phyloP scores from a whole-genome alignment of 2,113 vertebrate genomes.

The Planiliza haematocheilus region DNA sequence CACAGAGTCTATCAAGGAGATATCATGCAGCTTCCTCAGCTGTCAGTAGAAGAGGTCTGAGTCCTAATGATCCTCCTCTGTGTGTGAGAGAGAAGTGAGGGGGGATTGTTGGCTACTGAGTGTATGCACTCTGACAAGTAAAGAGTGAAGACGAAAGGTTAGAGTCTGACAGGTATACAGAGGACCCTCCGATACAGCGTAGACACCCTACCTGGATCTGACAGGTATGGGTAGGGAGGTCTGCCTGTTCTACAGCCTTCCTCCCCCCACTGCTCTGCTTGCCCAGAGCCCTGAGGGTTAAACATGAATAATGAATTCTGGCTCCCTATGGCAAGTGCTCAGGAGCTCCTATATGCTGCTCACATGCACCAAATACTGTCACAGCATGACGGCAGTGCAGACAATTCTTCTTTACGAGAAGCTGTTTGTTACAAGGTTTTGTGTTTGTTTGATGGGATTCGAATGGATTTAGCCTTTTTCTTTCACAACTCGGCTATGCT shows the following conservation, averaged over 20 bases:
- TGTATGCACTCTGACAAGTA: constrained; percentile 41
- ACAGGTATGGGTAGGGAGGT: constrained; percentile 52
- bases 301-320: constrained; percentile 77
- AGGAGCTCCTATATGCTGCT: constrained; percentile 52
- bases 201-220: constrained; percentile 52
- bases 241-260: constrained; percentile 16
- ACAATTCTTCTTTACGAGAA: constrained; percentile 2
- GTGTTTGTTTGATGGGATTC: constrained; percentile 14
- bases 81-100: constrained; percentile 21
- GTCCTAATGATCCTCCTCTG: constrained; percentile 55
- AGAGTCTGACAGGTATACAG: constrained; percentile 55
- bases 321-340: constrained; percentile 58
- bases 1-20: constrained; percentile 52
- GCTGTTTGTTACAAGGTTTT: not conserved
- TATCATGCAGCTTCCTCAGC: constrained; percentile 52
- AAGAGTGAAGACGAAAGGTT: constrained; percentile 48
- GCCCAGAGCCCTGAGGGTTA: constrained; percentile 63
- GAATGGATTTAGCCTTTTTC: constrained; percentile 36
- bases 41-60: constrained; percentile 54
- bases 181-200: constrained; percentile 40
- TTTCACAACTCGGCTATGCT: constrained; percentile 15
- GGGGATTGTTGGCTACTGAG: constrained; percentile 48
- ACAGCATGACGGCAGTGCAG: constrained; percentile 10
- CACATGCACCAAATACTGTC: constrained; percentile 58
- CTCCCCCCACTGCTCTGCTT: constrained; percentile 25